Conservation (phyloP, 2,113 vertebrate species). For the Pao palembangensis region DNA sequence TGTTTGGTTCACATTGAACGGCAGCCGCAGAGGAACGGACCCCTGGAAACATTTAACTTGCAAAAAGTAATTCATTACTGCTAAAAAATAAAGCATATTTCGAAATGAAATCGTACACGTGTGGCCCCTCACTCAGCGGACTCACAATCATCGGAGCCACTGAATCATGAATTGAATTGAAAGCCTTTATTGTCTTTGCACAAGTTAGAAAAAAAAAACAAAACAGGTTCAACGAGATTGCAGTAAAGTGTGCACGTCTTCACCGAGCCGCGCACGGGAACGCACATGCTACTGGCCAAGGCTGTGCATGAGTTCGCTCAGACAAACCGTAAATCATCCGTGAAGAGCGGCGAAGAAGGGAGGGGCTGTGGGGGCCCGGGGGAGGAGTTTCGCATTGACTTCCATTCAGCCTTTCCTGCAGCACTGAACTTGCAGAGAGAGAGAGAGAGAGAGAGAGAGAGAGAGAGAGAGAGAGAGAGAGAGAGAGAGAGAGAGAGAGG, state of each 20-base stretch:
- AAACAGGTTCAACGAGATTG: too few species aligned
- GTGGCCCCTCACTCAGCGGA: neutral
- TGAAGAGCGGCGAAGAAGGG: conserved; percentile 24
- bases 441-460: conserved; percentile 7
- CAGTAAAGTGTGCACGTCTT: too few species aligned
- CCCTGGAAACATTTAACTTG: too few species aligned
- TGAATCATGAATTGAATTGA: too few species aligned
- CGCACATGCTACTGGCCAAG: neutral
- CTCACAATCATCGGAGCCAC: neutral
- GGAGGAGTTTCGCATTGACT: conserved; percentile 75
- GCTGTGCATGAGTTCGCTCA: conserved; percentile 20
- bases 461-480: conserved; percentile 2
- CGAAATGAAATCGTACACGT: too few species aligned
- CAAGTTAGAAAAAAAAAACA: too few species aligned
- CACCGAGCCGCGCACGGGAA: too few species aligned
- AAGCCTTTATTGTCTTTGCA: too few species aligned
- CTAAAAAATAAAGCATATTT: too few species aligned
- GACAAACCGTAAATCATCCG: conserved; percentile 38
- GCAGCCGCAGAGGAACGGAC: too few species aligned
- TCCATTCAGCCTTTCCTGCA: conserved; percentile 66
- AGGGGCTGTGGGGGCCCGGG: conserved; percentile 4
- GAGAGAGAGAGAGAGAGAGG: neutral
- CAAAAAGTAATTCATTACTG: too few species aligned
- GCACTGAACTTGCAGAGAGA: conserved; percentile 54
- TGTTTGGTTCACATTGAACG: too few species aligned